Percentiles rank a stretch among this genome's conserved stretches.
Conservation (phyloP, 1,140 invertebrate species). For the silkworm (Bombyx mori) region DNA sequence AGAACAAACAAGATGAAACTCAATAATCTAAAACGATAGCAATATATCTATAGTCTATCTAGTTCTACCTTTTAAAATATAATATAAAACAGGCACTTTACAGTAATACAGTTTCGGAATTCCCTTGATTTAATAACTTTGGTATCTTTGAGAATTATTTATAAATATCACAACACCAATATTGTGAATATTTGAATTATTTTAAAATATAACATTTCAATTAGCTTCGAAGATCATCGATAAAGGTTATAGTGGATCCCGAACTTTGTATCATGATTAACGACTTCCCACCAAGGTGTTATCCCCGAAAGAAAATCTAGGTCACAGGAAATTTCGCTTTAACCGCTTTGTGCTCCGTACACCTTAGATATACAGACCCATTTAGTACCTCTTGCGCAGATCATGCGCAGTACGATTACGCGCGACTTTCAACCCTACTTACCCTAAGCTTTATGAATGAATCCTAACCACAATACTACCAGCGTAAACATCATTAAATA, state of each 20-base stretch:
- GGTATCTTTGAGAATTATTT: no score
- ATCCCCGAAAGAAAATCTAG: constrained; percentile 35
- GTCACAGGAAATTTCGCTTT: constrained; percentile 42
- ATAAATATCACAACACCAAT: no score
- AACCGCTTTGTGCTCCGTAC: constrained; percentile 17
- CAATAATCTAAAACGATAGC: no score
- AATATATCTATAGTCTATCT: no score
- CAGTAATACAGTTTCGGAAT: no score
- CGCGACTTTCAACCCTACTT: constrained; percentile 29
- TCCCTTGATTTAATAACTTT: no score
- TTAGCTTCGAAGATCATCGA: no score
- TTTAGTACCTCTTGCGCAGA: constrained; percentile 47
- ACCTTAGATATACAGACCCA: constrained; percentile 18
- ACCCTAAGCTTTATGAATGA: constrained; percentile 16
- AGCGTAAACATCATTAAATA: not conserved
- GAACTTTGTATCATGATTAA: constrained; percentile 12
- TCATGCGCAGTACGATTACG: constrained; percentile 38
- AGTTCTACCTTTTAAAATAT: no score
- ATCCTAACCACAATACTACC: not conserved
- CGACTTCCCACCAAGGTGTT: constrained; percentile 16
- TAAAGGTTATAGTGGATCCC: not conserved
- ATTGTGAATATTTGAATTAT: no score
- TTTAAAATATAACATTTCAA: no score
- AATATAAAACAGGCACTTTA: no score
- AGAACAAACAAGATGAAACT: no score